A percentile compares a stretch with the other conserved stretches of the same genome.
These are phyloP conservation scores for Columba janthina DNA, from an alignment of 2,113 vertebrate species.

Conservation along the genomic window DNA sequence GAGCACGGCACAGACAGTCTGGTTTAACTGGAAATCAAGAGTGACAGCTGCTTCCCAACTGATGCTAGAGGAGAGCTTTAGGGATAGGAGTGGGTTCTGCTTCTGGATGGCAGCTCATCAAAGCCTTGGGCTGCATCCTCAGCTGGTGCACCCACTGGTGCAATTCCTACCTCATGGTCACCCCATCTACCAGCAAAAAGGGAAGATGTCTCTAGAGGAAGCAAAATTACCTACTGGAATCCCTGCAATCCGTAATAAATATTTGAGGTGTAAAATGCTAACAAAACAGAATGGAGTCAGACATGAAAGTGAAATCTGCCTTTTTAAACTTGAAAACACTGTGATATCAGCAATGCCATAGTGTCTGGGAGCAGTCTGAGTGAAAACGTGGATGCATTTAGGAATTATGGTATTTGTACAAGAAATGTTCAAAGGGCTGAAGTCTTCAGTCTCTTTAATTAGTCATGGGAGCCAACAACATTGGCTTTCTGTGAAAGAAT, in stretches of 20 bases:
- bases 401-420: constrained; percentile 5
- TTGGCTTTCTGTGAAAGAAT: neutral
- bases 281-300: neutral
- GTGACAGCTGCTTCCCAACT: neutral
- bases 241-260: neutral
- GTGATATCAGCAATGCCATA: neutral
- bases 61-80: neutral
- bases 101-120: neutral
- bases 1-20: neutral
- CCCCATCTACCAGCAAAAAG: neutral
- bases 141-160: neutral
- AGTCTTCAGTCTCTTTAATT: constrained; percentile 42
- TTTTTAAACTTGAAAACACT: constrained; percentile 1
- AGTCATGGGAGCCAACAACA: constrained; percentile 9
- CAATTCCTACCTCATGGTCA: neutral
- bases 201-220: neutral
- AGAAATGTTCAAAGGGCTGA: constrained; percentile 14
- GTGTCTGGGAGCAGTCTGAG: neutral
- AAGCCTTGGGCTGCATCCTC: neutral
- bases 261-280: neutral
- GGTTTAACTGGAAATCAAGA: neutral
- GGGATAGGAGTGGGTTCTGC: neutral
- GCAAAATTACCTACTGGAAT: neutral
- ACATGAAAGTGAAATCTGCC: neutral
- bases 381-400: neutral